Conservation (phyloP, 2,113 vertebrate species). For the Erythrolamprus reginae region DNA sequence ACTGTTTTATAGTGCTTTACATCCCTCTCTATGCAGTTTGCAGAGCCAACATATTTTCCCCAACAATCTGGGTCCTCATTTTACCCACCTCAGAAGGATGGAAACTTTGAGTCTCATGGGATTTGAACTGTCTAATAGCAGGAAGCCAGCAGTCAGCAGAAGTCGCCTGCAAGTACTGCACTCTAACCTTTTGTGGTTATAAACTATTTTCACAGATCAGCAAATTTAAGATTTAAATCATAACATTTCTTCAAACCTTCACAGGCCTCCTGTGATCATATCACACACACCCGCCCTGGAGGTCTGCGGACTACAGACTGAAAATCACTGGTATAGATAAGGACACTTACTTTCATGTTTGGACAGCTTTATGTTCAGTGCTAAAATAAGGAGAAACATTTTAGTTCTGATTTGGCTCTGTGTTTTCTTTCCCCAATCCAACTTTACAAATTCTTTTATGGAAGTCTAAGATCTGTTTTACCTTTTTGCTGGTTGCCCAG, state of each 20-base stretch:
- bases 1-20: no score
- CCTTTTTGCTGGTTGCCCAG: not conserved
- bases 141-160: no score
- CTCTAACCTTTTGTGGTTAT: not conserved
- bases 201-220: not conserved
- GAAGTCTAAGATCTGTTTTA: not conserved
- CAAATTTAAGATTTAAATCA: not conserved
- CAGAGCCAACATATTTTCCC: no score
- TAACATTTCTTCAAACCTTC: not conserved
- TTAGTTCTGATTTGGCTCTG: not conserved
- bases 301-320: not conserved
- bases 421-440: not conserved
- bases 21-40: no score
- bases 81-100: no score
- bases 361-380: not conserved
- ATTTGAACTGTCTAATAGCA: no score
- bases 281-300: rapidly evolving
- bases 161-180: no score
- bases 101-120: no score
- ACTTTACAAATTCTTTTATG: not conserved
- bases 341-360: not conserved
- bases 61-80: no score
- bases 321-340: not conserved
- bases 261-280: not conserved
- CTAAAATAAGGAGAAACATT: not conserved